phyloP scores from a whole-genome alignment of 2,113 vertebrate species.

The Misgurnus anguillicaudatus region DNA sequence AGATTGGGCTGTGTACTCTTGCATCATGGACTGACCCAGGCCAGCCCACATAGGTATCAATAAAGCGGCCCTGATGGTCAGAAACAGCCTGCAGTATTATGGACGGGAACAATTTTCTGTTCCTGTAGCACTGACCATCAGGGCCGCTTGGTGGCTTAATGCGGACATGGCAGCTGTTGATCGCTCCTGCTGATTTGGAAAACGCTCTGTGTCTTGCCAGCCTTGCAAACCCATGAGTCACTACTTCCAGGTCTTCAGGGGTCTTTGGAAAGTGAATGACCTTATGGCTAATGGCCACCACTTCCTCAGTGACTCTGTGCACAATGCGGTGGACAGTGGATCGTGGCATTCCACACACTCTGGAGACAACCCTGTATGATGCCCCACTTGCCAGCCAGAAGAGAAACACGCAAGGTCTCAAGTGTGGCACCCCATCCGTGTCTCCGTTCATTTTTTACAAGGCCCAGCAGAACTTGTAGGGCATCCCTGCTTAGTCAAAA shows the following conservation, averaged over 20 bases:
- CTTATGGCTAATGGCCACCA: not conserved
- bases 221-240: not conserved
- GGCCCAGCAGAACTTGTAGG: no score
- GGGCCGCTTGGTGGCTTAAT: conserved; percentile 6
- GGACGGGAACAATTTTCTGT: not conserved
- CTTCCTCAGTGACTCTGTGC: not conserved
- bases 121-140: conserved; percentile 7
- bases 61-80: conserved; percentile 16
- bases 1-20: not conserved
- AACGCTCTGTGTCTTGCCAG: not conserved
- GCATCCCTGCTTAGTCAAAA: no score
- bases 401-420: not conserved
- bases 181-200: not conserved
- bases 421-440: not conserved
- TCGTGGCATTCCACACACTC: conserved; percentile 15
- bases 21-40: not conserved
- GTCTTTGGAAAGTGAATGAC: not conserved
- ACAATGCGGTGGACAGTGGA: conserved; percentile 21
- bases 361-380: conserved; percentile 13
- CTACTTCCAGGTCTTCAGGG: not conserved
- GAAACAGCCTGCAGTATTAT: not conserved
- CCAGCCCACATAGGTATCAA: not conserved
- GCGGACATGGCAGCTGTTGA: not conserved
- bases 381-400: not conserved
- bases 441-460: no score